These are phyloP conservation scores for Eucriotettix oculatus DNA, from an alignment of 2,888 invertebrate species.

Conservation along the genomic window DNA sequence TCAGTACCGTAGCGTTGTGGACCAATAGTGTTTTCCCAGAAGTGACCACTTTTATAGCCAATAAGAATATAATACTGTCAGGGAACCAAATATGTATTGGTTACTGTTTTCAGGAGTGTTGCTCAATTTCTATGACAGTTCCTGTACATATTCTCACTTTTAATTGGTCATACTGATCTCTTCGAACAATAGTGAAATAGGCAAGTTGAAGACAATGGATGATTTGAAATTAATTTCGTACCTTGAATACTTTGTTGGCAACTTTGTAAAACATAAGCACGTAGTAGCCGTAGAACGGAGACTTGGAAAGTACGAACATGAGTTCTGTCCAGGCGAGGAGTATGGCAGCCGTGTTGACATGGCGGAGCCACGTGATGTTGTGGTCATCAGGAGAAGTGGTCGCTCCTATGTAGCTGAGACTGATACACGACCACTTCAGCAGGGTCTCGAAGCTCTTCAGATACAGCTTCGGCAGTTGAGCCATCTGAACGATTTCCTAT, in stretches of 20 bases:
- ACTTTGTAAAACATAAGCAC: constrained; percentile 44
- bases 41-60: too few relatives aligned
- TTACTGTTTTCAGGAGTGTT: too few relatives aligned
- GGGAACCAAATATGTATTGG: too few relatives aligned
- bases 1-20: too few relatives aligned
- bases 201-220: too few relatives aligned
- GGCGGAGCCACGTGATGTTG: constrained; percentile 27
- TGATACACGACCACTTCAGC: constrained; percentile 33
- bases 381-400: constrained; percentile 25
- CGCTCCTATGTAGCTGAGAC: constrained; percentile 25
- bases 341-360: constrained; percentile 34
- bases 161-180: too few relatives aligned
- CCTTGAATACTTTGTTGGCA: constrained; percentile 36
- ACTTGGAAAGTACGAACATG: constrained; percentile 37
- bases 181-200: too few relatives aligned
- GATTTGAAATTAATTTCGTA: constrained; percentile 13
- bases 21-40: too few relatives aligned
- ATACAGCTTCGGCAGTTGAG: constrained; percentile 31
- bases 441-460: constrained; percentile 36
- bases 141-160: too few relatives aligned
- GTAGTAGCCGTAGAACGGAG: constrained; percentile 39
- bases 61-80: too few relatives aligned
- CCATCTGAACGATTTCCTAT: constrained; percentile 32
- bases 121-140: too few relatives aligned
- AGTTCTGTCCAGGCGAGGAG: constrained; percentile 38